Evolutionary conservation across 2,888 invertebrate genomes (phyloP).

Genomic region (Creontiades dilutus): DNA sequence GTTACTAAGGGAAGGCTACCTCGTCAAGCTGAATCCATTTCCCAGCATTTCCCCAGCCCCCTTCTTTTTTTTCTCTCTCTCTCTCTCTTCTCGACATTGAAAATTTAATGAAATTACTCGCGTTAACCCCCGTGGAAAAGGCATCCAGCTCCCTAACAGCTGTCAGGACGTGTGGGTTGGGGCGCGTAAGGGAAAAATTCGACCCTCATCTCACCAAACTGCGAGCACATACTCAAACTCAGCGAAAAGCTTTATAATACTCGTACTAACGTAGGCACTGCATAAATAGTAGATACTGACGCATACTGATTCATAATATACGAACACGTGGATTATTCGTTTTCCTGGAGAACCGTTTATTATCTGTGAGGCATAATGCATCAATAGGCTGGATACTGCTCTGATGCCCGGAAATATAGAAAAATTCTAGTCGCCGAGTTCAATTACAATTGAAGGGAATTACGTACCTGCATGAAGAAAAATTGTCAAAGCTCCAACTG

Average conservation of each 20-base stretch:
- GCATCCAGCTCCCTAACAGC: slow-evolving; percentile 4
- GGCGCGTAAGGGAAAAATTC: not conserved
- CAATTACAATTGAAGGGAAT: too few species aligned
- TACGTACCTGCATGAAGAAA: too few species aligned
- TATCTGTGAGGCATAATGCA: too few species aligned
- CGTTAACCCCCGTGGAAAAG: slow-evolving; percentile 38
- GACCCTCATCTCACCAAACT: not conserved
- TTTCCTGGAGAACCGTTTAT: too few species aligned
- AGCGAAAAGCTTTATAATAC: not conserved
- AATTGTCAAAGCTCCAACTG: too few species aligned
- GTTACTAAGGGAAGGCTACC: slow-evolving; percentile 26
- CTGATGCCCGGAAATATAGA: too few species aligned
- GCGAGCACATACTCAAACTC: not conserved
- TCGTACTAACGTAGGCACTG: not conserved
- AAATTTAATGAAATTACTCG: slow-evolving; percentile 49
- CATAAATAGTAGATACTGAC: too few species aligned
- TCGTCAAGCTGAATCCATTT: slow-evolving; percentile 61
- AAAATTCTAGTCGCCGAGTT: too few species aligned
- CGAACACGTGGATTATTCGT: too few species aligned
- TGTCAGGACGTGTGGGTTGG: not conserved
- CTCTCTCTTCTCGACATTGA: slow-evolving; percentile 3
- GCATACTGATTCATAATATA: too few species aligned
- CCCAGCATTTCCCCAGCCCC: not conserved
- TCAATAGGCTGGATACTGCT: too few species aligned
- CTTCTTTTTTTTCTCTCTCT: not conserved